Conservation (phyloP, 2,888 invertebrate species). For the Capitulum mitella region DNA sequence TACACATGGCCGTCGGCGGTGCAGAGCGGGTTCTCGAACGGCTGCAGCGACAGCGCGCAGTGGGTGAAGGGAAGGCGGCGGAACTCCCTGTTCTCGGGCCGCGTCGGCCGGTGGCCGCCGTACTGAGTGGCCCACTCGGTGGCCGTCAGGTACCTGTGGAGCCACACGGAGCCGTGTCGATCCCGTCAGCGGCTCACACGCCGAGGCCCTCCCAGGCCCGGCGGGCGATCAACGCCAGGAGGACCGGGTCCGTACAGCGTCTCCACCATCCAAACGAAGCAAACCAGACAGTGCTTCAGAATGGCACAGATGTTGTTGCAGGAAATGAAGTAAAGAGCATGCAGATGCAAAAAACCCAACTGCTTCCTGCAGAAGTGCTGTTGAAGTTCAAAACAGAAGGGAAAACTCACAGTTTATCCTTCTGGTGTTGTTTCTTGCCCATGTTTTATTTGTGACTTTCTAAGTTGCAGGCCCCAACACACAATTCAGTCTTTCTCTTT, state of each 20-base stretch:
- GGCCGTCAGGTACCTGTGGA: slow-evolving; percentile 76
- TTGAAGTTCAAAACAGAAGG: not conserved
- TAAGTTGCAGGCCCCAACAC: no score
- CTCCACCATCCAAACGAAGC: not conserved
- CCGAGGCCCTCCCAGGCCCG: no score
- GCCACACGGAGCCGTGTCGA: no score
- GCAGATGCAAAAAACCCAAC: not conserved
- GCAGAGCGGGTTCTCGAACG: slow-evolving; percentile 85
- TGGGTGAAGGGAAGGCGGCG: slow-evolving; percentile 86
- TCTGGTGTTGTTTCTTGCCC: slow-evolving; percentile 7
- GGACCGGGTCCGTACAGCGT: not conserved
- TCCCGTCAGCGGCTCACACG: no score
- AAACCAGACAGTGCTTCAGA: not conserved
- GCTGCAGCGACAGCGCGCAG: slow-evolving; percentile 83
- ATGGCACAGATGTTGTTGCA: no score
- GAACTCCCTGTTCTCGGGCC: slow-evolving; percentile 68
- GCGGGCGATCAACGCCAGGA: not conserved
- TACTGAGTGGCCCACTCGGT: slow-evolving; percentile 85
- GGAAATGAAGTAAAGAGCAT: not conserved
- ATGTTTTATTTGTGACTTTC: no score
- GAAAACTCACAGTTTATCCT: slow-evolving; percentile 2
- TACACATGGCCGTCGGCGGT: slow-evolving; percentile 80
- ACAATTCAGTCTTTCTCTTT: no score
- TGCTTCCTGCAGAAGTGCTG: not conserved
- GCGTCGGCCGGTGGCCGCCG: slow-evolving; percentile 70